Conservation (phyloP, 2,888 invertebrate genomes). For the Escarpia spicata region DNA sequence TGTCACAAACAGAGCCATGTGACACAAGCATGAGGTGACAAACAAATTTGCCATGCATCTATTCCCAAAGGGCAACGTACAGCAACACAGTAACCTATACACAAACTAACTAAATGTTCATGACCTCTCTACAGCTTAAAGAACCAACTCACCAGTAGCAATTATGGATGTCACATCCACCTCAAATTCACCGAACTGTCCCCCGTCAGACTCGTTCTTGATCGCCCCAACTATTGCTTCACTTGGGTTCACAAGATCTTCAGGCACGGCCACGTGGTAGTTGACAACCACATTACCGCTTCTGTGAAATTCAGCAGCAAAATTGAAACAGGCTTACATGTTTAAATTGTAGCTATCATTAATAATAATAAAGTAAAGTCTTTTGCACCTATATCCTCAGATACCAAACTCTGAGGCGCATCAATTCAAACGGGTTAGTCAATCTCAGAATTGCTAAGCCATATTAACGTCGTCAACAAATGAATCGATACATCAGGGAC, state of each 20-base stretch:
- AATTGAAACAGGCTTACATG: neutral
- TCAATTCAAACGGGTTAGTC: too few species aligned
- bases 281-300: neutral
- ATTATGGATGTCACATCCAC: neutral
- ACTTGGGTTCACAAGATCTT: neutral
- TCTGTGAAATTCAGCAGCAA: neutral
- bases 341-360: too few species aligned
- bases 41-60: neutral
- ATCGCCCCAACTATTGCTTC: neutral
- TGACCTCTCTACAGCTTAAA: neutral
- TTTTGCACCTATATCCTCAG: too few species aligned
- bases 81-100: neutral
- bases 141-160: neutral
- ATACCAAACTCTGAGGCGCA: too few species aligned
- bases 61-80: neutral
- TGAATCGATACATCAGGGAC: too few species aligned
- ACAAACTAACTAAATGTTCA: neutral
- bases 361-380: too few species aligned
- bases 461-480: too few species aligned
- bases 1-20: too few species aligned
- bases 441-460: too few species aligned
- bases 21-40: neutral
- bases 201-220: neutral
- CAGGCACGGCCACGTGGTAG: neutral
- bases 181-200: slow-evolving; percentile 6